phyloP scores from a whole-genome alignment of 2,888 invertebrate species.

The Phalangium opilio region DNA sequence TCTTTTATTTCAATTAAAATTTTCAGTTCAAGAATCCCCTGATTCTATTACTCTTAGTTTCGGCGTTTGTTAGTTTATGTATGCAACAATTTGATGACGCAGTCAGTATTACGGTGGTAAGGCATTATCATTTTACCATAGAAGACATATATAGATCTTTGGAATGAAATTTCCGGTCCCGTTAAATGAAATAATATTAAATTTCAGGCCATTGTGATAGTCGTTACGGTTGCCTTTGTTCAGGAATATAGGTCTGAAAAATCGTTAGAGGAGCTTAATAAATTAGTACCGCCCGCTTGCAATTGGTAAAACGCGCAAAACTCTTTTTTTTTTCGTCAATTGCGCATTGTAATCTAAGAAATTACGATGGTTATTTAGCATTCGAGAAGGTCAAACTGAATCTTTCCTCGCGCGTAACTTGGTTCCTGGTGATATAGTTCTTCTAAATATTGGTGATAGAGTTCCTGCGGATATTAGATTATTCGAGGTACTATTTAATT shows the following conservation, averaged over 20 bases:
- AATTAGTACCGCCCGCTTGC: constrained; percentile 90
- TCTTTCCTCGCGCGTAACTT: constrained; percentile 84
- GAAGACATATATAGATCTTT: constrained; percentile 25
- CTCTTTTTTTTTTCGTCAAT: no score
- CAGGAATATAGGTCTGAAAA: constrained; percentile 92
- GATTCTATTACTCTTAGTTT: constrained; percentile 78
- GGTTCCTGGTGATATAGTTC: constrained; percentile 92
- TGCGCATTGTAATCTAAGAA: no score
- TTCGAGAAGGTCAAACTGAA: constrained; percentile 71
- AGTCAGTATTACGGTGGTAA: constrained; percentile 93
- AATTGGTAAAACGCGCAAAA: constrained; percentile 47
- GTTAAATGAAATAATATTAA: not conserved
- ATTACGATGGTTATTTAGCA: constrained; percentile 38
- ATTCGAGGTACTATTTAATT: constrained; percentile 45
- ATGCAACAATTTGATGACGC: constrained; percentile 99
- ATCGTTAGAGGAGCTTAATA: constrained; percentile 88
- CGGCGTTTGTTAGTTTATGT: constrained; percentile 75
- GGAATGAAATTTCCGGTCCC: constrained; percentile 8
- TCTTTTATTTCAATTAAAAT: constrained; percentile 1
- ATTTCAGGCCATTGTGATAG: constrained; percentile 56
- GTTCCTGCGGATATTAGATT: constrained; percentile 93
- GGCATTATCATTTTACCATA: no score
- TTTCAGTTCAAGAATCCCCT: constrained; percentile 87
- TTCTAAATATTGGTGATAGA: constrained; percentile 82
- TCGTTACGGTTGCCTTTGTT: constrained; percentile 29